Evolutionary conservation across 2,888 invertebrate genomes (phyloP).

Genomic region (Elysia crispata): DNA sequence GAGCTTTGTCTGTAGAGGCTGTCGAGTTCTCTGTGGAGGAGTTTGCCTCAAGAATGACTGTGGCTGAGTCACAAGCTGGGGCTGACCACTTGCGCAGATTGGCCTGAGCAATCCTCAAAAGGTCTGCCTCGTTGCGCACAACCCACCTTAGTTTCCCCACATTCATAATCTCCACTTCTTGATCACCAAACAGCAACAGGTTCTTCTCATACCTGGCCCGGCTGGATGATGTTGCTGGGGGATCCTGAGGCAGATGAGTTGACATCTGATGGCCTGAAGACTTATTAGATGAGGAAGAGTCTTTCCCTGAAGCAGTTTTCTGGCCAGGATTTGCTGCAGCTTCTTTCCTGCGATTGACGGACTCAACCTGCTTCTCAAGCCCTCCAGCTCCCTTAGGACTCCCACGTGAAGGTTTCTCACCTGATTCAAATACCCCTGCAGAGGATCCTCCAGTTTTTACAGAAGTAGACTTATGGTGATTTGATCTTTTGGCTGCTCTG

Average conservation of each 20-base stretch:
- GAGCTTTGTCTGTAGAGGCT: background rate
- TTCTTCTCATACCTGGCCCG: constrained; percentile 64
- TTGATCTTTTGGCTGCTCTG: background rate
- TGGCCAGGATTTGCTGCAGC: constrained; percentile 3
- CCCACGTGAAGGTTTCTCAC: constrained; percentile 23
- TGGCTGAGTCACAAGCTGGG: constrained; percentile 43
- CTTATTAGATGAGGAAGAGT: background rate
- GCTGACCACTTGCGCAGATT: constrained; percentile 35
- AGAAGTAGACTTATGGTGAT: background rate
- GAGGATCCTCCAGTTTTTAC: constrained; percentile 2
- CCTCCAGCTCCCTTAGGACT: constrained; percentile 16
- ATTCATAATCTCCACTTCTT: constrained; percentile 70
- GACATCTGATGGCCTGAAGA: background rate
- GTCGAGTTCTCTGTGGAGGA: constrained; percentile 40
- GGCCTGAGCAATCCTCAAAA: constrained; percentile 51
- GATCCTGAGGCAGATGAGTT: background rate
- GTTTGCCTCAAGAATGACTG: constrained; percentile 44
- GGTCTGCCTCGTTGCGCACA: constrained; percentile 68
- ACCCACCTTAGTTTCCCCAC: constrained; percentile 72
- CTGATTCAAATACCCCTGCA: background rate
- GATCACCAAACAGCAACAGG: constrained; percentile 67
- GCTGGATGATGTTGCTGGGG: background rate
- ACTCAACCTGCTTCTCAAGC: constrained; percentile 18
- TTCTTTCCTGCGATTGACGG: background rate
- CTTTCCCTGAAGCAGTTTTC: background rate